phyloP scores from a whole-genome alignment of 2,888 invertebrate genomes.

The Cheiracanthium punctorium region DNA sequence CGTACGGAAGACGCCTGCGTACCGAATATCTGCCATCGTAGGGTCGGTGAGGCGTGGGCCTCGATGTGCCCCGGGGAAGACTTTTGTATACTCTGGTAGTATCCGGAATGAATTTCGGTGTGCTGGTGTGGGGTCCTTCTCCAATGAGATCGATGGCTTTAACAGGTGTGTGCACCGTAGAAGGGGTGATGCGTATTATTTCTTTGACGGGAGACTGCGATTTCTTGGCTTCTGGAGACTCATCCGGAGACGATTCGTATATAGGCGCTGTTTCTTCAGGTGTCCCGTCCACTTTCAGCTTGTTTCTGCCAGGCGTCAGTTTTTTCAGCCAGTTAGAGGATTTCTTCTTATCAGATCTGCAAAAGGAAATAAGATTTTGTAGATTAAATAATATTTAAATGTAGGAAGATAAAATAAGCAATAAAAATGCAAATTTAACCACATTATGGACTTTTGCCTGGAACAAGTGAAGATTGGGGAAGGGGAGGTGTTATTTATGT shows the following conservation, averaged over 20 bases:
- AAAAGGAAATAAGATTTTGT: no score
- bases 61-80: background rate
- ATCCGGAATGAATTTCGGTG: slow-evolving; percentile 29
- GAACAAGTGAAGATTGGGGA: no score
- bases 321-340: slow-evolving; percentile 40
- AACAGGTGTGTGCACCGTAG: slow-evolving; percentile 27
- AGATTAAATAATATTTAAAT: no score
- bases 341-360: slow-evolving; percentile 46
- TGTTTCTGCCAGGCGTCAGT: slow-evolving; percentile 25
- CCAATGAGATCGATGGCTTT: background rate
- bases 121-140: slow-evolving; percentile 57
- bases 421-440: no score
- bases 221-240: slow-evolving; percentile 28
- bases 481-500: no score
- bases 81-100: background rate
- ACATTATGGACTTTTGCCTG: no score
- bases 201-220: background rate
- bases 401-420: no score
- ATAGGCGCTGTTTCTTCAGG: slow-evolving; percentile 37
- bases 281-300: slow-evolving; percentile 25
- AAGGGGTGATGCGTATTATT: background rate
- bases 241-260: slow-evolving; percentile 9
- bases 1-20: slow-evolving; percentile 42
- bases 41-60: slow-evolving; percentile 42
- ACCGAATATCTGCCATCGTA: slow-evolving; percentile 33